Evolutionary conservation across 2,888 invertebrate species (phyloP).

Genomic region (Mechanitis mazaeus): DNA sequence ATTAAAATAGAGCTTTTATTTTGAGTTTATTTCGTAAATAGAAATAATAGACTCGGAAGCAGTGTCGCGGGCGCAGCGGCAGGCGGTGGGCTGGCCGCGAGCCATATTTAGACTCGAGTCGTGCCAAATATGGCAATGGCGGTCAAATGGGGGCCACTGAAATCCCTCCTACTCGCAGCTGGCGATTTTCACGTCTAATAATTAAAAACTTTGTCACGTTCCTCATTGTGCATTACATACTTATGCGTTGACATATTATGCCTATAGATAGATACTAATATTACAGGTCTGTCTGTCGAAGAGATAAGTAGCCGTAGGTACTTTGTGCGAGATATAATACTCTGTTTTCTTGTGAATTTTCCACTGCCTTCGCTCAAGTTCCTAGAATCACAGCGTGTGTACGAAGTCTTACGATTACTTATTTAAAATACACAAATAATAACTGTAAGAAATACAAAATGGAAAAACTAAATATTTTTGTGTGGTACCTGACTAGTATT

Average conservation of each 20-base stretch:
- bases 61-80: constrained; percentile 57
- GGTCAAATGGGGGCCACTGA: constrained; percentile 87
- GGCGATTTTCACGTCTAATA: constrained; percentile 74
- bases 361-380: not conserved
- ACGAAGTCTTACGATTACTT: not conserved
- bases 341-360: not conserved
- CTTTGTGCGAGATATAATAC: too few species aligned
- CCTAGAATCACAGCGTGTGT: not conserved
- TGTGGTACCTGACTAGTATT: not conserved
- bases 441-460: too few species aligned
- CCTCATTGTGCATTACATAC: constrained; percentile 38
- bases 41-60: constrained; percentile 76
- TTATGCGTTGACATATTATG: constrained; percentile 31
- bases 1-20: constrained; percentile 76
- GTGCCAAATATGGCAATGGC: constrained; percentile 88
- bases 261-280: constrained; percentile 22
- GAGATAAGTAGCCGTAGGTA: too few species aligned
- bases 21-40: constrained; percentile 76
- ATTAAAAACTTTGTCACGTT: constrained; percentile 74
- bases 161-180: constrained; percentile 83
- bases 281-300: constrained; percentile 2
- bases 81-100: constrained; percentile 82
- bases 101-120: constrained; percentile 89
- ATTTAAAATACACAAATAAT: not conserved
- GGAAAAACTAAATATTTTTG: too few species aligned